Base-by-base conservation (phyloP, 2,113 vertebrate species). In the Crotalus horridus region DNA sequence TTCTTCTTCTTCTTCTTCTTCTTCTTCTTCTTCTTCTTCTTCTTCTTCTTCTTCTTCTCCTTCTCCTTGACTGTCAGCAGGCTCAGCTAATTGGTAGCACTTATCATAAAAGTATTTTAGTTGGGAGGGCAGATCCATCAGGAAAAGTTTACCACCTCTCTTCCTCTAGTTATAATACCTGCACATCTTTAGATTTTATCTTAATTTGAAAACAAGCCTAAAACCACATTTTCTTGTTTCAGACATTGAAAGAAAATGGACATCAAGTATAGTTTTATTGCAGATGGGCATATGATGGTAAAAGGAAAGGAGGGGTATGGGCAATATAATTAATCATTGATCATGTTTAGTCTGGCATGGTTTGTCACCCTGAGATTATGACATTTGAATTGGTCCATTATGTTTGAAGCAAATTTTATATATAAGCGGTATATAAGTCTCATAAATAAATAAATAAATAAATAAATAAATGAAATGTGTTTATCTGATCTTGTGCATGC, bases 401-500 rank as follows among this genome's bases (percentile, higher is more conserved):
- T 54, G 0, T 81, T 0, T 21, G 33, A 33, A 0, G 1, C 89
- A 92, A 93, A 69, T 3, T 81, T 29, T 23, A 29, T n/a, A 2
- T 89, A 11, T n/a, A n/a, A n/a, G n/a, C n/a, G n/a, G n/a, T n/a
- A n/a, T n/a, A n/a, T n/a, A n/a, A n/a, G n/a, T n/a, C n/a, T n/a
- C n/a, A n/a, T n/a, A n/a, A n/a, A n/a, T n/a, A n/a, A n/a, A n/a
- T n/a, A n/a, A n/a, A n/a, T n/a, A n/a, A n/a, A n/a, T n/a, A n/a
- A n/a, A n/a, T n/a, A n/a, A n/a, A n/a, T n/a, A n/a, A n/a, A n/a
- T 48, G 88, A 11, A 2, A n/a, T 88, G 29, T 86, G 43, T 48
- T 59, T 89, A 20, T 90, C 94, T 93, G 26, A 91, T 93, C 58
- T 86, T 39, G 91, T 39, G 56, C 21, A 0, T 24, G 10, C 64